Evolutionary conservation across 1,140 invertebrate genomes (phyloP), one percentile per base, ranked within the genome.

Genomic region (Drosophila pectinifera): DNA sequence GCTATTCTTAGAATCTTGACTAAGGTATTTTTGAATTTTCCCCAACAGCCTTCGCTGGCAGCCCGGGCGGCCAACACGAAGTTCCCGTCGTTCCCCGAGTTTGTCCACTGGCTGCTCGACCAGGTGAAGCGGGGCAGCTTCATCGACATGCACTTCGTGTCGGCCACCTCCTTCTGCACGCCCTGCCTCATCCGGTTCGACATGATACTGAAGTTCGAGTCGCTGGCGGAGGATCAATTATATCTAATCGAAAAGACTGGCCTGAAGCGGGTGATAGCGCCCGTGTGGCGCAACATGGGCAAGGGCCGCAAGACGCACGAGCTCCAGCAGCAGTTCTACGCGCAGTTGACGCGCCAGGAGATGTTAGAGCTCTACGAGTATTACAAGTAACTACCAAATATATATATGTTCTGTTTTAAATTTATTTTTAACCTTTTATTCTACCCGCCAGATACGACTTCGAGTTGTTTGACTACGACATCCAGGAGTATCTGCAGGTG

Each of bases 61-160:
- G 57, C 69, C 26, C 55, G 88, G 20, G 67, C 77, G 14, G 76
- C 70, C 31, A 80, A 79, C 45, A 94, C 95, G 6, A 93, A 94
- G 65, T 96, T 96, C 90, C 96, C 96, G 0, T 94, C 95, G 5
- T 96, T 96, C 78, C 94, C 95, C 34, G 96, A 97, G 92, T 97
- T 97, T 69, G 95, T 96, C 0, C 93, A 94, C 53, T 96, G 96
- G 93, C 93, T 97, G 4, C 76, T 97, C 26, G 95, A 96, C 84
- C 95, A 95, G 54, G 78, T 92, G 93, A 93, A 91, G 92, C 93
- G 36, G 94, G 93, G 84, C 92, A 94, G n/a, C 94, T 93, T 94
- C 8, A 93, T 97, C 26, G 97, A 98, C 91, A 98, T 98, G 95
- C 98, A 98, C 91, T 98, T 97, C 96, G 96, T 96, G 26, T 96